Evolutionary conservation across 2,113 vertebrate genomes (phyloP).

Genomic region (Leuciscus idus): DNA sequence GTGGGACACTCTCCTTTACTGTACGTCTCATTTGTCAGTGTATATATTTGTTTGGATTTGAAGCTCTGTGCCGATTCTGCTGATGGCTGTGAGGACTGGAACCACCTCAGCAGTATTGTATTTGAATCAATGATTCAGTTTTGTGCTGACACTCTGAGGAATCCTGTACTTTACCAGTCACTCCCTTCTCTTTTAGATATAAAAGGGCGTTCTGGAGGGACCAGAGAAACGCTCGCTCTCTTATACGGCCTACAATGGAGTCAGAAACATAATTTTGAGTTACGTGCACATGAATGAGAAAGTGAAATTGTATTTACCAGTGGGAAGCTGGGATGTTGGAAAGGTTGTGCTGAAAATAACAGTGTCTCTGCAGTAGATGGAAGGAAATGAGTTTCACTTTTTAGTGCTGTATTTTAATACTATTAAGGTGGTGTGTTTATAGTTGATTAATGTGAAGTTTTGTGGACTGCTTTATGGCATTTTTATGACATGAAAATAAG

Average conservation of each 20-base stretch:
- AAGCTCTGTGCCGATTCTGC: conserved; percentile 83
- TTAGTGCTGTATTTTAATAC: not conserved
- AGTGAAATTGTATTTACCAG: not conserved
- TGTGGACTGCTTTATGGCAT: not conserved
- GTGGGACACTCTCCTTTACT: not conserved
- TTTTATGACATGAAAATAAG: too few relatives aligned
- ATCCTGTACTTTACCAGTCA: conserved; percentile 83
- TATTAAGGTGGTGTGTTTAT: not conserved
- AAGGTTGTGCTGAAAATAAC: not conserved
- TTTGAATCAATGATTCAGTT: conserved; percentile 93
- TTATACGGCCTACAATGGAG: not conserved
- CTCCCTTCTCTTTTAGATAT: conserved; percentile 81
- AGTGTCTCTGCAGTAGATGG: not conserved
- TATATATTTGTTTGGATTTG: conserved; percentile 7
- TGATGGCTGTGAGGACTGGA: conserved; percentile 83
- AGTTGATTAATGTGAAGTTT: not conserved
- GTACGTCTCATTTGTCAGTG: not conserved
- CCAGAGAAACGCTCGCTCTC: not conserved
- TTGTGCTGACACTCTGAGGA: conserved; percentile 89
- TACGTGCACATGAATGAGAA: not conserved
- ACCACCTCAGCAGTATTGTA: conserved; percentile 93
- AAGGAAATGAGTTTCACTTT: not conserved
- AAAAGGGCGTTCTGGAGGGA: conserved; percentile 32
- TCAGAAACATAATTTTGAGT: not conserved
- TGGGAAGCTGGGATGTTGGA: not conserved